phyloP scores from a whole-genome alignment of 2,113 vertebrate genomes.

The Pardalotus punctatus region DNA sequence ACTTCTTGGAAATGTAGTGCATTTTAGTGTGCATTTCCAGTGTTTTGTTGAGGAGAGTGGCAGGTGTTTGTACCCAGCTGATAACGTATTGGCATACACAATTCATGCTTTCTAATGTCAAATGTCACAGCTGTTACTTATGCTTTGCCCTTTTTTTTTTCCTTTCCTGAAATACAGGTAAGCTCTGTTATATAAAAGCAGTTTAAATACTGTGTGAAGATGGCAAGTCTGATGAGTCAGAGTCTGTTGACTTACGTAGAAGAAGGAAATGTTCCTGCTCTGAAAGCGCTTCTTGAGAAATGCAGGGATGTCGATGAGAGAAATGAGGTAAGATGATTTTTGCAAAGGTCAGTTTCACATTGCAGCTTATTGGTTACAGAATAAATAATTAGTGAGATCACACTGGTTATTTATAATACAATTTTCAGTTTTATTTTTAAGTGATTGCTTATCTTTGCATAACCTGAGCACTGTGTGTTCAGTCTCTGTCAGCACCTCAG shows the following conservation, averaged over 20 bases:
- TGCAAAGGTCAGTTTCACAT: neutral
- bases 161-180: conserved; percentile 3
- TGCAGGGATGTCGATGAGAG: conserved; percentile 94
- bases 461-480: neutral
- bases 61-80: neutral
- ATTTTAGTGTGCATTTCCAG: neutral
- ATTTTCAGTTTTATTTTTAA: neutral
- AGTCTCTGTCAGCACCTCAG: neutral
- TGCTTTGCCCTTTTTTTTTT: accelerated
- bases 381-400: neutral
- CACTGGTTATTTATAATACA: neutral
- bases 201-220: conserved; percentile 71
- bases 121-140: neutral
- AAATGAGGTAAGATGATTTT: conserved; percentile 84
- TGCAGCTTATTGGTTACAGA: neutral
- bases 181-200: neutral
- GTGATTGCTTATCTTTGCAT: neutral
- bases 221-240: conserved; percentile 88
- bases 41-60: neutral
- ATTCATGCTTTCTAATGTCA: neutral
- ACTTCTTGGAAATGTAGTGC: neutral
- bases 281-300: conserved; percentile 92
- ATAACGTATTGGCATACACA: neutral
- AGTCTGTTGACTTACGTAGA: conserved; percentile 91
- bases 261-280: conserved; percentile 90